Conservation (phyloP, 2,797 vertebrate species). For the Hephaestus fuliginosus region DNA sequence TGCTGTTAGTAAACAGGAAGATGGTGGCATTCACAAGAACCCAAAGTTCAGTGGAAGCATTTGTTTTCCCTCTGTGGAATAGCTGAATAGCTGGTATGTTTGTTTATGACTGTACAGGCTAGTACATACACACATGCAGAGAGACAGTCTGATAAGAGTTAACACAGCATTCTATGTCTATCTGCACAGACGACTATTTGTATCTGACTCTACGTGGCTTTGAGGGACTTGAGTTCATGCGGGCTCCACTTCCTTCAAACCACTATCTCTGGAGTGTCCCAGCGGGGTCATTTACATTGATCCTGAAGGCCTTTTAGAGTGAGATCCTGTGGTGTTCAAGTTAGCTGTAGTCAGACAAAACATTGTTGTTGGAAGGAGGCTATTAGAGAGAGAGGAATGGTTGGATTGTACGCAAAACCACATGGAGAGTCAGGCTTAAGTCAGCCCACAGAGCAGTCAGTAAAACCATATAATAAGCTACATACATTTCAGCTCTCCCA, state of each 20-base stretch:
- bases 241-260: background rate
- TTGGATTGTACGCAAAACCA: conserved; percentile 39
- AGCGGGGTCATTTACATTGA: conserved; percentile 9
- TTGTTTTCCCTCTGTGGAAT: background rate
- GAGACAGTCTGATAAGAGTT: conserved; percentile 15
- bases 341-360: conserved; percentile 21
- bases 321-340: background rate
- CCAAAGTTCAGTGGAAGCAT: background rate
- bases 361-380: conserved; percentile 3
- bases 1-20: conserved; percentile 11
- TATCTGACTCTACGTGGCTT: background rate
- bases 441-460: conserved; percentile 28
- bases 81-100: conserved; percentile 27
- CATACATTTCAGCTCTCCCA: background rate
- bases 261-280: conserved; percentile 19
- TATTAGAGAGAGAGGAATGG: conserved; percentile 46
- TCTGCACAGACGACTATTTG: background rate
- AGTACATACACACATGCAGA: background rate
- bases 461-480: conserved; percentile 14
- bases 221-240: background rate
- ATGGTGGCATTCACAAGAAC: background rate
- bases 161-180: background rate
- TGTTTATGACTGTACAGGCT: background rate
- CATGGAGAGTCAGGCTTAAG: conserved; percentile 8
- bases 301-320: background rate